Evolutionary conservation across 2,797 vertebrate species (phyloP), one percentile per base, ranked within the genome.

Genomic region (Mustela erminea): DNA sequence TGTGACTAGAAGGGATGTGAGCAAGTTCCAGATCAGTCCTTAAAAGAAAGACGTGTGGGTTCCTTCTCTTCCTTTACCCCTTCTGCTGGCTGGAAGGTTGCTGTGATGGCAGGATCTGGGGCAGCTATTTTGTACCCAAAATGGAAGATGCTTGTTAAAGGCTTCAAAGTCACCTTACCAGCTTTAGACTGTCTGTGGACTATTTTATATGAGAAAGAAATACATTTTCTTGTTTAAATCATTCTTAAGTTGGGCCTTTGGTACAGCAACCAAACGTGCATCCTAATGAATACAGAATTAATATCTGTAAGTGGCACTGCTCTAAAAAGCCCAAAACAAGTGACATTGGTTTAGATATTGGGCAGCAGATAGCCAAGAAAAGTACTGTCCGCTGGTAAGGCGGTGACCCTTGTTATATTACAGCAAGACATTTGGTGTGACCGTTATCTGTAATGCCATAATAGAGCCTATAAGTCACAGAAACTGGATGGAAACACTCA

Each of bases 291-390:
- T 23, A 41, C 43, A 74, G 64, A 97, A 86, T 27, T 96, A 80
- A 12, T 29, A 68, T 75, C 84, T 84, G 91, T 56, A 94, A 80
- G n/a, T 21, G 25, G 54, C 54, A 21, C 46, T 93, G 29, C 41
- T 68, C 83, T 87, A 87, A 91, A 94, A 93, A 75, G 72, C 13
- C 68, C 64, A 35, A 96, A 90, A 78, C 14, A 43, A 87, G 21
- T 46, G 41, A 13, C 43, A 54, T 64, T 49, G 41, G 5, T 80
- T 93, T 95, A 38, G 38, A 86, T 66, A 93, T 1, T 74, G 83
- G 64, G 84, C 29, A 80, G 58, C 4, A 92, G 32, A 68, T 32
- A 90, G 38, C 32, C 93, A 75, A 46, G 58, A 88, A 87, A 87
- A 64, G 27, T 46, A 18, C 8, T 56, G 11, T 46, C 54, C 9